Conservation (phyloP, 1,140 invertebrate genomes). For the Phortica variegata region DNA sequence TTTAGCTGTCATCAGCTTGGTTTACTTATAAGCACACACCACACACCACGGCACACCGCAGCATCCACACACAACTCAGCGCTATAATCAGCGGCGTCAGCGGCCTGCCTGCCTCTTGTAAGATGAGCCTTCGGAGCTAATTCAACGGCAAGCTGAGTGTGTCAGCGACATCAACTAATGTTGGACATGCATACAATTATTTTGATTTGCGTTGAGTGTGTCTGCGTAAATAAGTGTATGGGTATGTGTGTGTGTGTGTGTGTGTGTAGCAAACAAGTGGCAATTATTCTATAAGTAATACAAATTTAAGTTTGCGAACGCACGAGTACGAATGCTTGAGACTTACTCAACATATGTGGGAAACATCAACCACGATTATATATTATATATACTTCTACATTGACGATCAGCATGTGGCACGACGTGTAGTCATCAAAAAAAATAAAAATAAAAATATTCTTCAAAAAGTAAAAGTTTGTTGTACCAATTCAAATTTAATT, state of each 20-base stretch:
- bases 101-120: too few species aligned
- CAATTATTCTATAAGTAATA: constrained; percentile 27
- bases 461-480: too few species aligned
- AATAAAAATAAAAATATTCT: too few species aligned
- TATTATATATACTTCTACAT: too few species aligned
- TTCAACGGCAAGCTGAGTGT: constrained; percentile 26
- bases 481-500: too few species aligned
- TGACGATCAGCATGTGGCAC: too few species aligned
- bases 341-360: too few species aligned
- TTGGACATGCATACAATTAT: constrained; percentile 26
- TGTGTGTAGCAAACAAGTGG: constrained; percentile 1
- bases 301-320: constrained; percentile 19
- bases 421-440: too few species aligned
- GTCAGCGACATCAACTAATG: constrained; percentile 49
- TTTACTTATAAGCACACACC: constrained; percentile 9
- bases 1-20: constrained; percentile 1
- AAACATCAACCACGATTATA: too few species aligned
- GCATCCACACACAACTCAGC: background rate
- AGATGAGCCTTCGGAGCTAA: constrained; percentile 31
- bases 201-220: constrained; percentile 1
- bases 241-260: constrained; percentile 5
- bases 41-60: background rate
- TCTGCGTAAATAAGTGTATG: too few species aligned
- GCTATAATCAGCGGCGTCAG: background rate
- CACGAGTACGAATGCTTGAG: constrained; percentile 5